A percentile compares a stretch with the other conserved stretches of the same genome.
Conservation (phyloP, 2,113 vertebrate genomes). For the Dendrocopos noguchii region DNA sequence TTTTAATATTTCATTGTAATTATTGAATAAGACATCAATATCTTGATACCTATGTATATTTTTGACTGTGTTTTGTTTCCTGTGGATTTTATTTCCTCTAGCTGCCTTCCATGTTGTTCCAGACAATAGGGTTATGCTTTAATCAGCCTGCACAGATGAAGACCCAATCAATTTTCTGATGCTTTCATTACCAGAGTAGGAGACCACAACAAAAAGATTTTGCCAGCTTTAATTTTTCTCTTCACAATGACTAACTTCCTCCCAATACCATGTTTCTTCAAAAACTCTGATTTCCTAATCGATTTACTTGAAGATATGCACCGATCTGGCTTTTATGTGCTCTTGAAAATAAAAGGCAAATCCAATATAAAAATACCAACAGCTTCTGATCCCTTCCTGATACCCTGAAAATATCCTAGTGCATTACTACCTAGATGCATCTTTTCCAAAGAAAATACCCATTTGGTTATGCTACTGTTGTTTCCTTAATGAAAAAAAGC, state of each 20-base stretch:
- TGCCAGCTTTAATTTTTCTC: background rate
- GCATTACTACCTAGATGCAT: background rate
- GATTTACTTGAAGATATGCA: background rate
- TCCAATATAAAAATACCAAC: background rate
- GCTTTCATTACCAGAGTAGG: conserved; percentile 59
- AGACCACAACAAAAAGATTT: conserved; percentile 38
- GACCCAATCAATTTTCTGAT: conserved; percentile 68
- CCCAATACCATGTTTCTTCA: background rate
- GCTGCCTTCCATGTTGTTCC: conserved; percentile 84
- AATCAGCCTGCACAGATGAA: conserved; percentile 69
- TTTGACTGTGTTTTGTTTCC: conserved; percentile 62
- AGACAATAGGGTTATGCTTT: conserved; percentile 79
- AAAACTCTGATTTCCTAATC: background rate
- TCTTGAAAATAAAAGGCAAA: background rate
- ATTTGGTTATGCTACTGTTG: background rate
- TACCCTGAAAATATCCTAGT: background rate
- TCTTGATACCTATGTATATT: conserved; percentile 29
- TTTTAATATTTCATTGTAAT: conserved; percentile 40
- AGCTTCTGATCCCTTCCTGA: background rate
- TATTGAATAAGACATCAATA: conserved; percentile 41
- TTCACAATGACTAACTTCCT: background rate
- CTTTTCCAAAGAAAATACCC: background rate
- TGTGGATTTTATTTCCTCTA: conserved; percentile 79
- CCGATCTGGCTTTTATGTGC: background rate
- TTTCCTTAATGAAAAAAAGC: background rate